Base-by-base conservation (phyloP, 2,113 vertebrate species). In the Diadophis punctatus region DNA sequence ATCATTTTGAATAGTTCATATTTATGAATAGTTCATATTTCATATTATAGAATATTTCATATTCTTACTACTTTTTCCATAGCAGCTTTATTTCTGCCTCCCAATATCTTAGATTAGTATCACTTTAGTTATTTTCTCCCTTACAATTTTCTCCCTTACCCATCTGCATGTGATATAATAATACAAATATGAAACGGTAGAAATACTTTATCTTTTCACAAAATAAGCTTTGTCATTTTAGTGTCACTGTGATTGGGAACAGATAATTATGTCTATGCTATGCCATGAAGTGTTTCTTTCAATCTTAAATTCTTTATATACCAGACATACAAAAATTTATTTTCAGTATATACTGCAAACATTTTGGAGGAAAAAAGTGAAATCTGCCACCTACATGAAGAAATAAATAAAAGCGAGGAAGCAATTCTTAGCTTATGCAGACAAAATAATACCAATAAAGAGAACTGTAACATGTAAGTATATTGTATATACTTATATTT, bases 391-490 rank as follows among this genome's bases (percentile, higher is more conserved):
- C 90, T 98, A 91, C 90, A 94, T 60, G 97, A 97, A 96, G 96
- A 95, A 48, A 97, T 97, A 94, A 96, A 95, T 39, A 96, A 86
- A 52, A 94, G 91, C 94, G 97, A 97, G 27, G 97, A 98, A 48
- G 94, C 93, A 90, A 96, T 98, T 95, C 87, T 58, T 95, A 91
- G 97, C 94, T 96, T 98, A 68, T 93, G 20, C 88, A 97, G 97
- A 92, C 96, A 96, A 91, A 97, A 93, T 1, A 90, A 97, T 87
- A 96, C 52, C 0, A 96, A 90, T 90, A 98, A 96, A 94, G 96
- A 97, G 89, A 97, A 8, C 86, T 95, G 93, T 95, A 94, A 84
- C 30, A 84, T 0, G 98, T 98, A 94, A 97, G 97, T 98, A 96
- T 95, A 60, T 95, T 22, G 87, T 34, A 84, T 14, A 94, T 34